Base-by-base conservation (phyloP, 2,888 invertebrate genomes). In the Torymus auratus region DNA sequence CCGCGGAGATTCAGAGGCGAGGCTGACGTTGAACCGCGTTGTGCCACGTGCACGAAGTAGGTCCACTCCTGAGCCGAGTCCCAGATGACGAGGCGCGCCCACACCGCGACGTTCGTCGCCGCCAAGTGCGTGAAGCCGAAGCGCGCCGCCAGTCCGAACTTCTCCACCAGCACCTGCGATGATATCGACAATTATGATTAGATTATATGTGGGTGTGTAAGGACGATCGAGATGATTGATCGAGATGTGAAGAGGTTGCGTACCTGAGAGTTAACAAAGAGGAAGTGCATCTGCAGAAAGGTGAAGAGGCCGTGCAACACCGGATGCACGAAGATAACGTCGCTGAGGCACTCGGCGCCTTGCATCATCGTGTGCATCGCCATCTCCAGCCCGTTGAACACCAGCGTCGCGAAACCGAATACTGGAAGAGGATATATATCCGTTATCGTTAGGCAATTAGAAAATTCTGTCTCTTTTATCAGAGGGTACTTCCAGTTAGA, bases 281-380 rank as follows among this genome's bases (percentile, higher is more conserved):
- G 91, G 86, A 93, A 93, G 86, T 93, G 93, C 92, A 93, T 93
- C 86, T 93, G 93, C 60, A 93, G 87, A 85, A 93, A 93, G 14
- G 93, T 93, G 87, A 93, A 93, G 67, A 93, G 89, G 17, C 92
- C 93, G 81, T 92, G 92, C n/a, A 93, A 88, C 68, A 93, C 92
- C 1, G 93, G 93, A 86, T 92, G 92, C 3, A 92, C 91, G 79
- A 92, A 92, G 67, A 92, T 91, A 55, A 93, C 90, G 82, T 92
- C 92, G 84, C 89, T 91, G 78, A 92, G 87, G 82, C 92, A 92
- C 76, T 90, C 89, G 53, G 89, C 88, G 4, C 91, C 91, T 83
- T 92, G 92, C 91, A 92, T 92, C 90, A 92, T 92, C 72, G 92
- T 91, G 86, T 93, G 92, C 91, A 93, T 92, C 52, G 93, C 93